Base-by-base conservation (phyloP, 37 sponge, comb jelly and placozoan species). In the Haliclona indistincta region DNA sequence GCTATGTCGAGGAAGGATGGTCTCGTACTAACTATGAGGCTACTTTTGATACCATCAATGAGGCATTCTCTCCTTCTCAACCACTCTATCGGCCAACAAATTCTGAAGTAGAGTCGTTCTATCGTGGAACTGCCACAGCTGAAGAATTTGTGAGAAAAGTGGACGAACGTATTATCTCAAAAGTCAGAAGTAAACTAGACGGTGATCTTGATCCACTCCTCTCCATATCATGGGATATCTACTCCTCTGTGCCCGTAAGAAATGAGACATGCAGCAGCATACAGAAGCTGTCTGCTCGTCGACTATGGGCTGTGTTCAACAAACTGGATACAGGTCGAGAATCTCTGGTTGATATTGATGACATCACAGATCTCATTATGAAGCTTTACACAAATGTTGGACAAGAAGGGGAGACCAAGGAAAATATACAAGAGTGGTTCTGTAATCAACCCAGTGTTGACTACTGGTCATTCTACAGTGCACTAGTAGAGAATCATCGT, bases 291-390 rank as follows among this genome's bases (percentile, higher is more conserved):
- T 6, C 17, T 30, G 49, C 47, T 22, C 70, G 75, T 11, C 75
- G 66, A 38, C 78, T 85, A 1, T 85, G 86, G 86, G 79, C 71
- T 41, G 72, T 85, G 39, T 85, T 85, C 51, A 42, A 71, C 34
- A 55, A 35, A 19, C 61, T 85, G 68, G 86, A 85, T 38, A 38
- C 23, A 68, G 80, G 67, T 67, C 33, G 76, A 8, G 28, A 68
- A 38, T 15, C 32, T 20, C n/a, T 26, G 34, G 52, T 85, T 23
- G 60, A 72, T 29, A 45, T 85, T 5, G 78, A 84, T 45, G 85
- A 84, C 66, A 38, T 84, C 0, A 42, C 22, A 8, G 78, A 77
- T 22, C 56, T 84, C 55, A 42, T 84, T 22, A 28, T 72, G 6
- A 63, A 63, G 53, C 70, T 84, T 6, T 77, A 71, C 56, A 41